Evolutionary conservation across 2,888 invertebrate species (phyloP).

Genomic region (Stenolophus ochropezus): DNA sequence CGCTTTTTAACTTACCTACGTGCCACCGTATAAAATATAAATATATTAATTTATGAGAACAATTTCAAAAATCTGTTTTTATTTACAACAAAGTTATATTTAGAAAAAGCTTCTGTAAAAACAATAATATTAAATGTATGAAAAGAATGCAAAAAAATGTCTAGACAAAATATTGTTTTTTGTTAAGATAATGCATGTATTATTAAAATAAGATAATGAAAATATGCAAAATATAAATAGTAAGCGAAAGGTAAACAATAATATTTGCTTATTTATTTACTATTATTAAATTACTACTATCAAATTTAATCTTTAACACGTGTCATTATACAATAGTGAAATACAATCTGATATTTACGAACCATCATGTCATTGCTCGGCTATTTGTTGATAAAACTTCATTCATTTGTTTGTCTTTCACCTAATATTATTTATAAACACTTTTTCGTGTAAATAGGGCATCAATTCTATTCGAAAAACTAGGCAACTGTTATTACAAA

Average conservation of each 20-base stretch:
- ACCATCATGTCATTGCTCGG: background rate
- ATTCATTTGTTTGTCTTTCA: background rate
- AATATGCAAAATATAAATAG: constrained; percentile 12
- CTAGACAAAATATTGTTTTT: constrained; percentile 1
- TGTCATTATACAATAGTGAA: constrained; percentile 25
- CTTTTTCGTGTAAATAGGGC: background rate
- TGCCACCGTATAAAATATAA: too few relatives aligned
- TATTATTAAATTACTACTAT: constrained; percentile 39
- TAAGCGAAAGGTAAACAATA: constrained; percentile 23
- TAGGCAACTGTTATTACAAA: too few relatives aligned
- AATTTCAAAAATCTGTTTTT: too few relatives aligned
- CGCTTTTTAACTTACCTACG: too few relatives aligned
- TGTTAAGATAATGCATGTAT: constrained; percentile 10
- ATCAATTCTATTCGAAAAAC: too few relatives aligned
- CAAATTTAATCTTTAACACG: constrained; percentile 23
- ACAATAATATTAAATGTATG: background rate
- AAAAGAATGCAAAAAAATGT: background rate
- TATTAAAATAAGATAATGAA: background rate
- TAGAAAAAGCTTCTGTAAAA: background rate
- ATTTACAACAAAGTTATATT: background rate
- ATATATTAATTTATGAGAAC: too few relatives aligned
- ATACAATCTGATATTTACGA: constrained; percentile 10
- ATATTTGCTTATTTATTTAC: constrained; percentile 31
- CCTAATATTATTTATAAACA: background rate
- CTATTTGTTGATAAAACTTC: constrained; percentile 3